Evolutionary conservation across 1,140 invertebrate species (phyloP).

Genomic region (Dufourea novaeangliae): DNA sequence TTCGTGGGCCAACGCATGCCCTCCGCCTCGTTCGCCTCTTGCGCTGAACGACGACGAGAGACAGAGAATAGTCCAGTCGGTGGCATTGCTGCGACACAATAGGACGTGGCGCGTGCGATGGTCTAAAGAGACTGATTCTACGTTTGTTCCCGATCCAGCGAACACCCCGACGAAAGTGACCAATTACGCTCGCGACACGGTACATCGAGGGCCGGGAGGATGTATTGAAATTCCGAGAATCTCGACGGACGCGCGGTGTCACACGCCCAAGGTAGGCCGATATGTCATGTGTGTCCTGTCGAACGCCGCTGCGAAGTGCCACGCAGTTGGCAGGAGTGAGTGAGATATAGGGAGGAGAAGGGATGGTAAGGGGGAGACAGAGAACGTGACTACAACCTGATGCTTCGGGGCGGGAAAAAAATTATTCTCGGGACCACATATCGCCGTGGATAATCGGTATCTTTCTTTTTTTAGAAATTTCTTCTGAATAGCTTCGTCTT

Average conservation of each 20-base stretch:
- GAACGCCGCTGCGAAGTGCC: neutral
- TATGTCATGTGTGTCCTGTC: neutral
- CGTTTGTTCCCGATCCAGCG: neutral
- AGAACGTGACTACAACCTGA: conserved; percentile 53
- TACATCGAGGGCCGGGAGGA: conserved; percentile 6
- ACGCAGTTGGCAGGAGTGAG: conserved; percentile 18
- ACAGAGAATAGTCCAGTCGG: conserved; percentile 49
- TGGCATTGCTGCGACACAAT: conserved; percentile 51
- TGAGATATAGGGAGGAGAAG: neutral
- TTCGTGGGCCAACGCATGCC: conserved; percentile 56
- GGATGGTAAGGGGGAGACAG: neutral
- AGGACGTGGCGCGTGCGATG: conserved; percentile 20
- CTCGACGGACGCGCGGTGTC: conserved; percentile 37
- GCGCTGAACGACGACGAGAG: too few relatives aligned
- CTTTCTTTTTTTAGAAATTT: too few relatives aligned
- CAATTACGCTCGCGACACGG: neutral
- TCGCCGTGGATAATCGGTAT: too few relatives aligned
- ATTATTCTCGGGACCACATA: neutral
- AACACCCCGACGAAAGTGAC: neutral
- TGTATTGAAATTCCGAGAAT: conserved; percentile 34
- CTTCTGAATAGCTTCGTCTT: too few relatives aligned
- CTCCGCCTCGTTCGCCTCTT: conserved; percentile 36
- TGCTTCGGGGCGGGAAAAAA: conserved; percentile 29
- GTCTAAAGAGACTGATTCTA: conserved; percentile 20
- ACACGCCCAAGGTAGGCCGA: conserved; percentile 59